Evolutionary conservation across 37 sponge, comb jelly and placozoan species (phyloP).

Genomic region (Aplysina aerophoba): DNA sequence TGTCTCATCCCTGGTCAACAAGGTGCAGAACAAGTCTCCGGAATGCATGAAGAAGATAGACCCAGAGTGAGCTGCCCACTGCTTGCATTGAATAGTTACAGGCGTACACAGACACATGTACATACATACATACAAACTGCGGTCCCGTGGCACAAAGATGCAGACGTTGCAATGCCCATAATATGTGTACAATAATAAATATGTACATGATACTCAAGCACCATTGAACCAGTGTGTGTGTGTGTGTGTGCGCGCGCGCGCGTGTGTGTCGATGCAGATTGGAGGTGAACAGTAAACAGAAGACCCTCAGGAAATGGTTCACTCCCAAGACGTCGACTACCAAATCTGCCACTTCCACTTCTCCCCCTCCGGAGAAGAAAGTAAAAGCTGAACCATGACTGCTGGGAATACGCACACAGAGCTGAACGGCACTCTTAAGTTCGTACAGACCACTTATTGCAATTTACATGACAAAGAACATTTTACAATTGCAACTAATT

Average conservation of each 20-base stretch:
- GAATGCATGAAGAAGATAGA: conserved; percentile 78
- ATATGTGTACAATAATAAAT: background rate
- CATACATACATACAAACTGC: background rate
- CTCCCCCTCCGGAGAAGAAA: conserved; percentile 36
- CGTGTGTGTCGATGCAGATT: conserved; percentile 14
- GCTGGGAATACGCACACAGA: background rate
- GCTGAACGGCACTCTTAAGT: too few relatives aligned
- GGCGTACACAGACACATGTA: background rate
- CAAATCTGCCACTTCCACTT: background rate
- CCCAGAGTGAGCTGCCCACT: conserved; percentile 31
- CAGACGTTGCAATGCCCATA: too few relatives aligned
- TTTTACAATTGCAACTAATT: too few relatives aligned
- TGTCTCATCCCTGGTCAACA: conserved; percentile 80
- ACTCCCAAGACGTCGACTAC: conserved; percentile 5
- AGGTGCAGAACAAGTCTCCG: conserved; percentile 68
- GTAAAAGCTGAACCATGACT: background rate
- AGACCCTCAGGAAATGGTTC: conserved; percentile 58
- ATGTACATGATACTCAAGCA: background rate
- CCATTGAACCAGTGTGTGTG: background rate
- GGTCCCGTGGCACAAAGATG: too few relatives aligned
- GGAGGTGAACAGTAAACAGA: conserved; percentile 53
- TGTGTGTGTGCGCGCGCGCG: conserved; percentile 39
- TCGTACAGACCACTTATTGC: too few relatives aligned
- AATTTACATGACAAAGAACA: too few relatives aligned
- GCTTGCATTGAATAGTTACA: background rate